Evolutionary conservation across 2,888 invertebrate genomes (phyloP).

Genomic region (Chrysopilus asiliformis): DNA sequence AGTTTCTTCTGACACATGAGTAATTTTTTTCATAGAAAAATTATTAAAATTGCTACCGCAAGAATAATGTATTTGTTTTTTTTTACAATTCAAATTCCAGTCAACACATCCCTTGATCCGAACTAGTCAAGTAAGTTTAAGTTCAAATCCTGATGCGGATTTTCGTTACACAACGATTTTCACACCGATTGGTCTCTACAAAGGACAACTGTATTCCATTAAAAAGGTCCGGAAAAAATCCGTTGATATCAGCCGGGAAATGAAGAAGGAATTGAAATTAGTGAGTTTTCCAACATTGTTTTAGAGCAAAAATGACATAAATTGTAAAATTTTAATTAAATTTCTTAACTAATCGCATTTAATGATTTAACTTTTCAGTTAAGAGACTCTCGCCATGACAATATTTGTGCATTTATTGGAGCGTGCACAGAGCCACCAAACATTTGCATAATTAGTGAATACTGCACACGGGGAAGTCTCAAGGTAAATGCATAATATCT

Average conservation of each 20-base stretch:
- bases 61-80: too few relatives aligned
- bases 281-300: conserved; percentile 44
- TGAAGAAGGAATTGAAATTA: conserved; percentile 86
- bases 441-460: conserved; percentile 78
- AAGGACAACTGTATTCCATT: conserved; percentile 74
- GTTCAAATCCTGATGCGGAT: conserved; percentile 84
- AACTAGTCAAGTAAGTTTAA: conserved; percentile 80
- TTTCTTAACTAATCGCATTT: too few relatives aligned
- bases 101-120: conserved; percentile 50
- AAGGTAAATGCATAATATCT: conserved; percentile 51
- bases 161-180: conserved; percentile 82
- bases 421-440: conserved; percentile 85
- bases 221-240: conserved; percentile 73
- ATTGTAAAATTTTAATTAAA: too few relatives aligned
- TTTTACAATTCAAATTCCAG: conserved; percentile 30
- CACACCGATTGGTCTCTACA: conserved; percentile 80
- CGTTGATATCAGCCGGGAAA: conserved; percentile 76
- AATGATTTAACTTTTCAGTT: conserved; percentile 42
- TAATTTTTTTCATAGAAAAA: too few relatives aligned
- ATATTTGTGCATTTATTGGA: conserved; percentile 82
- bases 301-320: too few relatives aligned
- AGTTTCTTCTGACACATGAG: too few relatives aligned
- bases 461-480: conserved; percentile 79
- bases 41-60: too few relatives aligned
- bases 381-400: conserved; percentile 80